Percentiles rank a stretch among this genome's conserved stretches.
Conservation (phyloP, 92 coral and sea anemone species). For the Phenganax stokvisi region DNA sequence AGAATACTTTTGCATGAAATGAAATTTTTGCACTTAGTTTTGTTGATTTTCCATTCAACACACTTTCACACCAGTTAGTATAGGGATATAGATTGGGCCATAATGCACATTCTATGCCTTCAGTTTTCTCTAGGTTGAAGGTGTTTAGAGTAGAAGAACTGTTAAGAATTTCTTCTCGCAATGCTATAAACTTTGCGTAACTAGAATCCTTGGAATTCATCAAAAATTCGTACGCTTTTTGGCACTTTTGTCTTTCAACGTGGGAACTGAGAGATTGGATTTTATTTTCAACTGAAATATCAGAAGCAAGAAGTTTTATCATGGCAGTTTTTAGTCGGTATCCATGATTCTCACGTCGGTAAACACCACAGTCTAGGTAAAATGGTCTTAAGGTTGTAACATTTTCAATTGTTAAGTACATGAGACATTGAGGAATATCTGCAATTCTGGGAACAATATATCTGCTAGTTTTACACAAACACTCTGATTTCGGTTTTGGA, state of each 20-base stretch:
- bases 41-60: not conserved
- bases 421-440: too few species aligned
- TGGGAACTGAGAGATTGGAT: not conserved
- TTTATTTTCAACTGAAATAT: not conserved
- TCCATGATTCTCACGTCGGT: constrained; percentile 23
- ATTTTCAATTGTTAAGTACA: not conserved
- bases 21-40: not conserved
- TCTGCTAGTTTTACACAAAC: too few species aligned
- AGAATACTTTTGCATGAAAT: not conserved
- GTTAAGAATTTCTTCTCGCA: not conserved
- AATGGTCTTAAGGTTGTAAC: constrained; percentile 4
- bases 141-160: not conserved
- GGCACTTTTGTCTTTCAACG: not conserved
- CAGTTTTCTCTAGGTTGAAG: not conserved
- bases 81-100: constrained; percentile 28
- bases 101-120: not conserved
- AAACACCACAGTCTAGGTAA: constrained; percentile 35
- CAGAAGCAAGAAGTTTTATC: not conserved
- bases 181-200: not conserved
- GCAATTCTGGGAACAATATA: too few species aligned
- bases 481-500: too few species aligned
- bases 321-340: not conserved
- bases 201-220: not conserved
- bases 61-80: constrained; percentile 20
- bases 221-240: not conserved